Evolutionary conservation across 2,888 invertebrate genomes (phyloP), one percentile per base, ranked within the genome.

Genomic region (Zaprionus obscuricornis): DNA sequence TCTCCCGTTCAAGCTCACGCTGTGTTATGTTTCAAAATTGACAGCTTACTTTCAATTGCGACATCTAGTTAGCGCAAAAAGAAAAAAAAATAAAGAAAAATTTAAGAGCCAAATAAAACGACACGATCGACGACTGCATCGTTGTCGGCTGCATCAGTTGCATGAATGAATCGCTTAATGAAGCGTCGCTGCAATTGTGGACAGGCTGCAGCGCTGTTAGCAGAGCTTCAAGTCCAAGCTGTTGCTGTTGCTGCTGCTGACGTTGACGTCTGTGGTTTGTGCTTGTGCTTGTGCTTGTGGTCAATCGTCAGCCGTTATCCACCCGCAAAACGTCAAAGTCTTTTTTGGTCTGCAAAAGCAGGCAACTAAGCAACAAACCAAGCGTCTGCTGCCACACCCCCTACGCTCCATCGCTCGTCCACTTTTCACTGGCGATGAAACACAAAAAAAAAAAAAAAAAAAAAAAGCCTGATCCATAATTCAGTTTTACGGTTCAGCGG

Each of bases 41-140:
- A 81, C 84, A 85, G 84, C 84, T 83, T 64, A 81, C 81, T 83
- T 85, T 81, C 85, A 85, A 83, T 85, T 85, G 85, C 81, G 74
- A 76, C 81, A 85, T 83, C 81, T 85, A 81, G 81, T 81, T 81
- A 81, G 77, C 56, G 84, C 68, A 79, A 7, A 4, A 7, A 22
- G 7, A 5, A 7, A 22, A 7, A 22, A 7, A 7, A 22, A 22
- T 22, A 7, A 22, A 7, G 7, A 7, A 29, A 66, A 68, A 85
- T 85, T 83, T 52, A 85, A 83, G 83, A 76, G 73, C 42, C 68
- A 85, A 84, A 84, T 78, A 78, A 78, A 78, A 77, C 82, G 63
- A 82, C 68, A 81, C 82, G 82, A 78, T 78, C 85, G 59, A n/a
- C n/a, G n/a, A 49, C 13, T 40, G 62, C 40, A 56, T 29, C 34